Base-by-base conservation (phyloP, 2,888 invertebrate genomes). In the Elmis aenea region DNA sequence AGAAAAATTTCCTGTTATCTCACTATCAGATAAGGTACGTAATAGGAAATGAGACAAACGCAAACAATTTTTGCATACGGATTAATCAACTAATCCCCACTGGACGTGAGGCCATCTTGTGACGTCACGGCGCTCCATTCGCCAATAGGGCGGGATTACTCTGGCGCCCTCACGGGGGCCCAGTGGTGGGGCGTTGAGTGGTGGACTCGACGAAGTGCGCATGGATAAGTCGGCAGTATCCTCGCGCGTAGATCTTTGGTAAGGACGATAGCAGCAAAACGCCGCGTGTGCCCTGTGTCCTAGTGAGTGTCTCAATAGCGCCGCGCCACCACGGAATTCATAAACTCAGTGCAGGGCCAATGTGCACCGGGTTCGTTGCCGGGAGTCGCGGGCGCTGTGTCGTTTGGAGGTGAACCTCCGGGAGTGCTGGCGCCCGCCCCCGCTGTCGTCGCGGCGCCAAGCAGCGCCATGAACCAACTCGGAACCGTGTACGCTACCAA, bases 401-500 rank as follows among this genome's bases (percentile, higher is more conserved):
- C 61, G 52, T 61, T 57, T 52, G 63, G 58, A 55, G 62, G 62
- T 65, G 64, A 61, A 43, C 47, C 52, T 48, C 51, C 54, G 51
- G 57, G 52, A 42, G 57, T 56, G 52, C 49, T 59, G 56, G 57
- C 56, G 54, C 45, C 58, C 45, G 51, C 58, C 51, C 52, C 46
- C 38, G 52, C 52, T 39, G 58, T 58, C 53, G 61, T 58, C 52
- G 38, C 48, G 38, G 33, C 48, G 37, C 42, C 67, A 43, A 62
- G 61, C 55, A 64, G 62, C 48, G 73, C 74, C 60, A 84, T 85
- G 82, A 91, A 88, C 74, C 92, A 92, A 68, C 81, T 93, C 61
- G 91, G 92, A 55, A 95, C 94, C 59, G 95, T 95, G 62, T 95
- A 95, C 71, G 95, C 95, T 58, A 95, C 95, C 58, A 95, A 95